Percentiles rank a stretch among this genome's conserved stretches.
Conservation (phyloP, 2,888 invertebrate species). For the Tillus elongatus region DNA sequence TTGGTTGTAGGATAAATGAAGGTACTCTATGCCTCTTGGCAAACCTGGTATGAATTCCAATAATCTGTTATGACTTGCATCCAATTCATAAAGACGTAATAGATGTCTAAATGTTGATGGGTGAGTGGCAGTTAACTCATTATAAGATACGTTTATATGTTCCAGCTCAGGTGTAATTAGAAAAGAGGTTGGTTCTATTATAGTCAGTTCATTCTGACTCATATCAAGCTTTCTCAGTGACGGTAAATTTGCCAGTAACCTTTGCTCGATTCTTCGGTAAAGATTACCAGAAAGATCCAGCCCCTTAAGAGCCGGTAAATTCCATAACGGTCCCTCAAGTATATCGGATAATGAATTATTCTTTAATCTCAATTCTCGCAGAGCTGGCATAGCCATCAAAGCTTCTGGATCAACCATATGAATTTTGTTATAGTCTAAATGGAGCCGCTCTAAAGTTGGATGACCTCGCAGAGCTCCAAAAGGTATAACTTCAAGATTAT, state of each 20-base stretch:
- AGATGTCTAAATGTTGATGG: constrained; percentile 69
- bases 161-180: constrained; percentile 63
- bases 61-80: constrained; percentile 63
- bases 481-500: constrained; percentile 66
- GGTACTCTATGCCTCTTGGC: constrained; percentile 66
- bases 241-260: constrained; percentile 64
- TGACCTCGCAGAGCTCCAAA: constrained; percentile 72
- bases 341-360: constrained; percentile 74
- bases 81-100: constrained; percentile 67
- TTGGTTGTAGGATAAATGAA: constrained; percentile 62
- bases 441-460: constrained; percentile 67
- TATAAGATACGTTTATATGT: constrained; percentile 70
- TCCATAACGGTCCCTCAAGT: constrained; percentile 67
- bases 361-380: constrained; percentile 69
- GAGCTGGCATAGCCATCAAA: constrained; percentile 72
- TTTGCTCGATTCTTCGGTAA: constrained; percentile 60
- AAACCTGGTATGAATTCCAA: constrained; percentile 69
- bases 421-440: constrained; percentile 71
- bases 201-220: constrained; percentile 60
- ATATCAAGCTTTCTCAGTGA: constrained; percentile 67
- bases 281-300: constrained; percentile 71
- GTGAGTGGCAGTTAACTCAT: constrained; percentile 60
- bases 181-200: constrained; percentile 66
- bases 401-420: constrained; percentile 68
- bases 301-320: constrained; percentile 74